These are phyloP conservation scores for Chrysocyon brachyurus DNA, from an alignment of 2,797 vertebrate genomes.

Conservation along the genomic window DNA sequence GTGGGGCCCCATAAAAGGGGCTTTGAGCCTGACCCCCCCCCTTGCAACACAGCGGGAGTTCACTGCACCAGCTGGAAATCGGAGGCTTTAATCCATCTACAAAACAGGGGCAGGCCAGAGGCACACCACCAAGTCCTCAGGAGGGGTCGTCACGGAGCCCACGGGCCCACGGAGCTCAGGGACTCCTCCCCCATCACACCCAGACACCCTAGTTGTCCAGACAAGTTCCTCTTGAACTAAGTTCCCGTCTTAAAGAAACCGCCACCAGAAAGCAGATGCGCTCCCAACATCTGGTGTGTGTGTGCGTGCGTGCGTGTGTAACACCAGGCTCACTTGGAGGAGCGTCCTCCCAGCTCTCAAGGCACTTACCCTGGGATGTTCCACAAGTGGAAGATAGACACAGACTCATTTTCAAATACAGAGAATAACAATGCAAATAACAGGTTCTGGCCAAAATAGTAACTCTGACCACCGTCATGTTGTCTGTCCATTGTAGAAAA, in stretches of 20 bases:
- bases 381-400: background rate
- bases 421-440: background rate
- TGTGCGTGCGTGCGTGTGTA: background rate
- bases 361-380: background rate
- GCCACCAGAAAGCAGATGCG: background rate
- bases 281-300: too few species aligned
- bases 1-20: too few species aligned
- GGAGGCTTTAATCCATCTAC: background rate
- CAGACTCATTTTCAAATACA: background rate
- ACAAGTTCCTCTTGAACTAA: background rate
- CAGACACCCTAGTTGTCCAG: background rate
- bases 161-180: too few species aligned
- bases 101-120: background rate
- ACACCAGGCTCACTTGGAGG: rapidly evolving
- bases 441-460: background rate
- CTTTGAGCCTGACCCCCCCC: rapidly evolving
- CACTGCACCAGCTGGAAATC: background rate
- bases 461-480: background rate
- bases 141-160: background rate
- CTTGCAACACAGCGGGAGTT: rapidly evolving
- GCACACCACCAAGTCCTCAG: background rate
- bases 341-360: background rate
- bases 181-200: background rate
- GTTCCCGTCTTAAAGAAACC: background rate
- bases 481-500: background rate